phyloP scores from a whole-genome alignment of 2,797 vertebrate genomes.

The Dallia pectoralis region DNA sequence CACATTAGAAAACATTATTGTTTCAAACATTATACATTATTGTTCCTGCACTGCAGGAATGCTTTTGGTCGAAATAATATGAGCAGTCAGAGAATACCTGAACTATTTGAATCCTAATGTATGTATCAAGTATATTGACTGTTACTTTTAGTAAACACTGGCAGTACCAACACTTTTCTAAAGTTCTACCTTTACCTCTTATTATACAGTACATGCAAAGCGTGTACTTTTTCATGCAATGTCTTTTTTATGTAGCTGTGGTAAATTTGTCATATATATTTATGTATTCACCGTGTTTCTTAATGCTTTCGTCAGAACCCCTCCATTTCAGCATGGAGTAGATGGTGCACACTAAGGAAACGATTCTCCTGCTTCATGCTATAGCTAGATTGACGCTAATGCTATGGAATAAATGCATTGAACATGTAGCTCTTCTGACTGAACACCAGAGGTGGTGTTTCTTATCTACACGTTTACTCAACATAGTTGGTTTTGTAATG shows the following conservation, averaged over 20 bases:
- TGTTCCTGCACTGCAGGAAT: neutral
- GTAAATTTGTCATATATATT: conserved; percentile 44
- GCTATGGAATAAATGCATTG: conserved; percentile 45
- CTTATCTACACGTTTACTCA: conserved; percentile 37
- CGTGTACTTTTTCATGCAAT: conserved; percentile 25
- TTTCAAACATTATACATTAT: neutral
- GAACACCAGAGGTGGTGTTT: conserved; percentile 33
- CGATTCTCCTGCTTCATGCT: conserved; percentile 39
- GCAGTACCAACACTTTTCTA: neutral
- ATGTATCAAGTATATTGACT: neutral
- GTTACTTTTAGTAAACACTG: neutral
- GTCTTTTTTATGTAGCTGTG: conserved; percentile 31
- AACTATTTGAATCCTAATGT: neutral
- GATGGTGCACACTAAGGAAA: conserved; percentile 55
- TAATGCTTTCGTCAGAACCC: conserved; percentile 54
- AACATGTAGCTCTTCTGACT: conserved; percentile 38
- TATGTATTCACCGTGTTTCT: conserved; percentile 50
- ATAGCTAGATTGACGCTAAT: conserved; percentile 31
- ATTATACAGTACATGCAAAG: neutral
- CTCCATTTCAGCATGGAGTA: conserved; percentile 60
- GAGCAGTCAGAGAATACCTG: neutral
- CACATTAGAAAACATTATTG: too few species aligned
- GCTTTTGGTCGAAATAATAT: neutral
- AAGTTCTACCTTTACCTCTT: conserved; percentile 6
- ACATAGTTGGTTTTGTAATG: conserved; percentile 27